Base-by-base conservation (phyloP, 2,888 invertebrate genomes). In the Melolontha melolontha region DNA sequence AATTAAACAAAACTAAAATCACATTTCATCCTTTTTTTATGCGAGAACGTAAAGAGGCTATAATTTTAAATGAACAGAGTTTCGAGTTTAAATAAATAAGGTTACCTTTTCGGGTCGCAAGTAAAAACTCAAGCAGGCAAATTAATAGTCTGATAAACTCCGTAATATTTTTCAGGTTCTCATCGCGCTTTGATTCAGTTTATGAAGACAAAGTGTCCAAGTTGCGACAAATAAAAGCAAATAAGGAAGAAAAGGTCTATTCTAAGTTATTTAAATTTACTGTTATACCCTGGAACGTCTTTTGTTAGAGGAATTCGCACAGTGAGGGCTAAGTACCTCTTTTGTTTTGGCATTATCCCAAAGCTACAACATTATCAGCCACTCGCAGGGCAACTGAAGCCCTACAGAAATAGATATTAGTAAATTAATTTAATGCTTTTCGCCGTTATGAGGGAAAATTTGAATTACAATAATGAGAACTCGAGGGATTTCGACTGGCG, bases 251-350 rank as follows among this genome's bases (percentile, higher is more conserved):
- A 63, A 44, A 64, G 63, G 68, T 68, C 70, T 59, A 71, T 68
- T 71, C 57, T 70, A 68, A 71, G 64, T 72, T 72, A 72, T 72
- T 72, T 72, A 72, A 71, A 72, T 72, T 72, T 72, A 72, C 68
- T 72, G 69, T 71, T 71, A 70, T 71, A 67, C 68, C 63, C 66
- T 66, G 64, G 68, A 67, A 64, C 68, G 71, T 64, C 66, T 69
- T 71, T 69, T 67, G 68, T 71, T 68, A 27, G 59, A 34, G 22
- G 12, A 59, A 59, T 66, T 59, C 57, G 55, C 59, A 39, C 59
- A 50, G 40, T 14, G 41, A 50, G 59, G 66, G 50, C 59, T 66
- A 66, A 66, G 66, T 66, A 57, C 40, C 66, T 49, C 66, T 59
- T 66, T 66, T 66, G 66, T 66, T 66, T 66, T 40, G 66, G 59